A percentile compares a stretch with the other conserved stretches of the same genome.
phyloP scores from a whole-genome alignment of 2,113 vertebrate species.

The Hippocampus barbouri region DNA sequence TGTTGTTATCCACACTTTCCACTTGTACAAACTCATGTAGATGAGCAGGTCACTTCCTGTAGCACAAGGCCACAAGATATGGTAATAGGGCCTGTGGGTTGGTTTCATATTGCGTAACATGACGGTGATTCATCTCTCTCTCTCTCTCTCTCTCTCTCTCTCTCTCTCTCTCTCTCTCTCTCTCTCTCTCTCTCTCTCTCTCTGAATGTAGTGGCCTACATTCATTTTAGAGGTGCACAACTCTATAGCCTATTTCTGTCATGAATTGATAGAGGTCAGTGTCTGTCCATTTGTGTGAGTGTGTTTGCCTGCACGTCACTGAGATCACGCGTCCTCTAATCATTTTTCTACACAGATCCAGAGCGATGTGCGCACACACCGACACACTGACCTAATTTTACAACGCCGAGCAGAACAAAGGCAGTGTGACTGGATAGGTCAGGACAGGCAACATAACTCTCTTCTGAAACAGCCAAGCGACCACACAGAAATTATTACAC shows the following conservation, averaged over 20 bases:
- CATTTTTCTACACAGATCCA: conserved; percentile 21
- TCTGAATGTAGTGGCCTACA: conserved; percentile 54
- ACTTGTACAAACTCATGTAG: conserved; percentile 9
- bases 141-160: conserved; percentile 6
- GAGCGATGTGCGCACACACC: conserved; percentile 6
- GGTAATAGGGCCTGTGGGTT: conserved; percentile 31
- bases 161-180: conserved; percentile 5
- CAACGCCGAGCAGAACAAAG: conserved; percentile 11
- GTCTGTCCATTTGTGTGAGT: neutral
- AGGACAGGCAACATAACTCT: conserved; percentile 47
- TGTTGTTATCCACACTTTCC: neutral
- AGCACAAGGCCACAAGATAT: conserved; percentile 41
- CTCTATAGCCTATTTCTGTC: conserved; percentile 45
- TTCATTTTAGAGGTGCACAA: conserved; percentile 44
- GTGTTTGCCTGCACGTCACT: conserved; percentile 2
- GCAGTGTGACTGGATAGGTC: conserved; percentile 43
- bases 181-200: too few species aligned
- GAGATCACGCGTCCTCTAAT: conserved; percentile 6
- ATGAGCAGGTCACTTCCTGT: conserved; percentile 33
- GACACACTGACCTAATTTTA: conserved; percentile 11
- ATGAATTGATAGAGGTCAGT: neutral
- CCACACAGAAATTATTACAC: conserved; percentile 35
- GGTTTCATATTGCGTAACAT: conserved; percentile 59
- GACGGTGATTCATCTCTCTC: conserved; percentile 57
- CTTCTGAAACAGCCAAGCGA: conserved; percentile 38